Conservation (phyloP, 2,113 vertebrate genomes). For the Crotophaga sulcirostris region DNA sequence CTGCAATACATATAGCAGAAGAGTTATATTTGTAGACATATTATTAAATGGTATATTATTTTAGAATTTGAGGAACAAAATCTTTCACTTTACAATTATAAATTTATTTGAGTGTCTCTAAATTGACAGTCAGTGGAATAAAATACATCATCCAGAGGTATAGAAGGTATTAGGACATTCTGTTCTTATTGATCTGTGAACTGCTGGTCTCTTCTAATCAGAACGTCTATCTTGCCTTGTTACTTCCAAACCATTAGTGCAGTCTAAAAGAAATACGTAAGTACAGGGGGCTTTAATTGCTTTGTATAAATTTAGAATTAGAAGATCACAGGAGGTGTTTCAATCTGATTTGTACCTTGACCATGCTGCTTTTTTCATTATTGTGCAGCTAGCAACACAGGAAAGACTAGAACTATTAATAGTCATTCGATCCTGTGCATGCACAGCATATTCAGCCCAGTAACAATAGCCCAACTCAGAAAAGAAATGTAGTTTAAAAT, state of each 20-base stretch:
- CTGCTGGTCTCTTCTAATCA: slow-evolving; percentile 26
- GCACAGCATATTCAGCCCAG: slow-evolving; percentile 16
- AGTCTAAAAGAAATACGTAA: slow-evolving; percentile 37
- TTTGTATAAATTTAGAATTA: slow-evolving; percentile 23
- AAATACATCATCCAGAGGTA: slow-evolving; percentile 44
- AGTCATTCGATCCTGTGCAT: slow-evolving; percentile 20
- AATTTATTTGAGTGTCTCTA: slow-evolving; percentile 12
- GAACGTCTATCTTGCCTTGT: not conserved
- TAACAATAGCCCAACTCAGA: not conserved
- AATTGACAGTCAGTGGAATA: slow-evolving; percentile 51
- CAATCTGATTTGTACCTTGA: slow-evolving; percentile 41
- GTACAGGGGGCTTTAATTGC: slow-evolving; percentile 20
- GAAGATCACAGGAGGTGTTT: slow-evolving; percentile 41
- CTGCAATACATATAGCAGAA: not conserved
- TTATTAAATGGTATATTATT: slow-evolving; percentile 11
- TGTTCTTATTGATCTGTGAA: slow-evolving; percentile 43
- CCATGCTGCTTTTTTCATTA: slow-evolving; percentile 8
- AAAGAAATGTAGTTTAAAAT: not conserved
- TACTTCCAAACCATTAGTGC: slow-evolving; percentile 30
- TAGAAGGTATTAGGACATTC: not conserved
- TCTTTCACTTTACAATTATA: not conserved
- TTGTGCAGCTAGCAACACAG: slow-evolving; percentile 25
- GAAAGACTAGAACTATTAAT: slow-evolving; percentile 51
- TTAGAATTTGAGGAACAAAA: not conserved
- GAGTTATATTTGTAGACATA: not conserved